Conservation (phyloP, 2,888 invertebrate species). For the Ischnus inquisitorius region DNA sequence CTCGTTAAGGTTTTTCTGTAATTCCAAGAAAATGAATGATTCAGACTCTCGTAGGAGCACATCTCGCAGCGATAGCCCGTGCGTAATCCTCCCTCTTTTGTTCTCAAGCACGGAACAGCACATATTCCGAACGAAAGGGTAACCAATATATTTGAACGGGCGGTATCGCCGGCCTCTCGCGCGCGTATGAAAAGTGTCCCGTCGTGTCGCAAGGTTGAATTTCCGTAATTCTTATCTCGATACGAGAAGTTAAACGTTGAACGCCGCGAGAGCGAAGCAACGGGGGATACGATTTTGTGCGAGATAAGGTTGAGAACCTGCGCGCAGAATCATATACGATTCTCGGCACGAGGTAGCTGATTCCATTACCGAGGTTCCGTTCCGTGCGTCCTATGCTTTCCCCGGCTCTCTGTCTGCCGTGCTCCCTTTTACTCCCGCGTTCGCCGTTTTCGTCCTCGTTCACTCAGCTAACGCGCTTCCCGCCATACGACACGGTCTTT, state of each 20-base stretch:
- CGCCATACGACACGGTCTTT: slow-evolving; percentile 8
- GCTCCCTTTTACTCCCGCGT: slow-evolving; percentile 24
- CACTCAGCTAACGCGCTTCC: slow-evolving; percentile 12
- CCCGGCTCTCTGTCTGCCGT: slow-evolving; percentile 50
- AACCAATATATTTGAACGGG: not conserved
- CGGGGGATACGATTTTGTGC: slow-evolving; percentile 53
- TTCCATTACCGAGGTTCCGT: slow-evolving; percentile 79
- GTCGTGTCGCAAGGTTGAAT: slow-evolving; percentile 9
- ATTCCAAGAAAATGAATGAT: too few species aligned
- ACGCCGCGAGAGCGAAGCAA: slow-evolving; percentile 23
- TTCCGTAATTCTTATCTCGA: slow-evolving; percentile 31
- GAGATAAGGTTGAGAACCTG: slow-evolving; percentile 72
- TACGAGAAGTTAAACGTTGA: slow-evolving; percentile 31
- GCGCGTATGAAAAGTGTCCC: not conserved
- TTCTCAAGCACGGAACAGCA: not conserved
- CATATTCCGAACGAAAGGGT: not conserved
- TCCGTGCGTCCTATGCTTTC: slow-evolving; percentile 61
- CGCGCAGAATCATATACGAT: slow-evolving; percentile 72
- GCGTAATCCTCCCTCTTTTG: not conserved
- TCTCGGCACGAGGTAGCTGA: slow-evolving; percentile 79
- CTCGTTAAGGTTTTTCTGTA: too few species aligned
- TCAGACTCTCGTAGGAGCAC: too few species aligned
- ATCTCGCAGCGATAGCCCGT: too few species aligned
- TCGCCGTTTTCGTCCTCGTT: slow-evolving; percentile 10
- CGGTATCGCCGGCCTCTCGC: not conserved